Percentiles rank a stretch among this genome's conserved stretches.
phyloP scores from a whole-genome alignment of 2,888 invertebrate species.

The Abrostola tripartita region DNA sequence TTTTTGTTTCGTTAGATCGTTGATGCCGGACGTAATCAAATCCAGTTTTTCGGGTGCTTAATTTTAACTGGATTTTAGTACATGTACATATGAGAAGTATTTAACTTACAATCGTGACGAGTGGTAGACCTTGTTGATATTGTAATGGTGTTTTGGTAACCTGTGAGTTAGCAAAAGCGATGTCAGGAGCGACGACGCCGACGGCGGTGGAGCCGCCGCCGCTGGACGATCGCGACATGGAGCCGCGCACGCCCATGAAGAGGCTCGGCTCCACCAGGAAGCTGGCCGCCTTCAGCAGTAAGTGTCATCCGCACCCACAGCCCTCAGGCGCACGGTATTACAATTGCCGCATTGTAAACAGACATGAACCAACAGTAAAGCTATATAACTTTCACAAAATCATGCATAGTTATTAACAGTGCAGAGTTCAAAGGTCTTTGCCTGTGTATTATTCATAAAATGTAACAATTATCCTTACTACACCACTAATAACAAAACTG shows the following conservation, averaged over 20 bases:
- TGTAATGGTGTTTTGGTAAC: conserved; percentile 36
- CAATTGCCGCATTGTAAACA: neutral
- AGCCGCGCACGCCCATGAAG: conserved; percentile 93
- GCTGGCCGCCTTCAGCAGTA: conserved; percentile 93
- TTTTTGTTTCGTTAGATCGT: conserved; percentile 54
- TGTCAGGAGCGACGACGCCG: conserved; percentile 90
- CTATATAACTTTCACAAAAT: neutral
- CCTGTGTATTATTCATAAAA: too few species aligned
- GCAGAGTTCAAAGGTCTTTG: too few species aligned
- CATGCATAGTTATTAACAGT: neutral
- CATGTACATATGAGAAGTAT: neutral
- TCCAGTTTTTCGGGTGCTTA: conserved; percentile 26
- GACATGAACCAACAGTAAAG: too few species aligned
- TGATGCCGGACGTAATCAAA: conserved; percentile 46
- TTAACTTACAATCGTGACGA: neutral
- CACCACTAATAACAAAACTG: too few species aligned
- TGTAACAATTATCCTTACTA: too few species aligned
- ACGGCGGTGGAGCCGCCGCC: conserved; percentile 95
- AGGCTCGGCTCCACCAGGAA: conserved; percentile 94
- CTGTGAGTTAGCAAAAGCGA: conserved; percentile 36
- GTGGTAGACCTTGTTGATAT: conserved; percentile 1
- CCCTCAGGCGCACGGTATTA: too few species aligned
- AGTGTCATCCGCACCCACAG: conserved; percentile 79
- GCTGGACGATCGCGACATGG: conserved; percentile 93
- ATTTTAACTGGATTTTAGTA: conserved; percentile 5